Evolutionary conservation across 2,888 invertebrate genomes (phyloP).

Genomic region (Tortricodes alternella): DNA sequence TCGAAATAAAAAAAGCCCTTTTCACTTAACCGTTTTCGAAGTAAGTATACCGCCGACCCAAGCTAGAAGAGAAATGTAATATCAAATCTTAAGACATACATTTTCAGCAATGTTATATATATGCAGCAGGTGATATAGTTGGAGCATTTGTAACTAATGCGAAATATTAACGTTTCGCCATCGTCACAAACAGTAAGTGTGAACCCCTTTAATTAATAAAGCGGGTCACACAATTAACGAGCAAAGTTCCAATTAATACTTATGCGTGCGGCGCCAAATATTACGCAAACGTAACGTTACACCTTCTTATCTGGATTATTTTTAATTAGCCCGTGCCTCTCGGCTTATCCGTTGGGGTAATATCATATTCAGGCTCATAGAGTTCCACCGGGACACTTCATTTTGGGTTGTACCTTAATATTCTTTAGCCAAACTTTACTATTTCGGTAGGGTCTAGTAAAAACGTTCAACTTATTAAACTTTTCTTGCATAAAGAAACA

Average conservation of each 20-base stretch:
- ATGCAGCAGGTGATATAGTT: background rate
- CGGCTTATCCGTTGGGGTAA: background rate
- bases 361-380: conserved; percentile 12
- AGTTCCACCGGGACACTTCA: conserved; percentile 2
- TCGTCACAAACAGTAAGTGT: conserved; percentile 2
- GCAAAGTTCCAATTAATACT: background rate
- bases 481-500: too few relatives aligned
- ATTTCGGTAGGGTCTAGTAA: too few relatives aligned
- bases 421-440: too few relatives aligned
- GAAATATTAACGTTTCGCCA: background rate
- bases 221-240: conserved; percentile 1
- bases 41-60: background rate
- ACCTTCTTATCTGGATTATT: conserved; percentile 6
- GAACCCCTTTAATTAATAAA: conserved; percentile 21
- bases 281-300: background rate
- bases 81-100: background rate
- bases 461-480: too few relatives aligned
- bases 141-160: background rate
- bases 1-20: conserved; percentile 3
- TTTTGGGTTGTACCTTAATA: conserved; percentile 5
- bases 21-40: conserved; percentile 3
- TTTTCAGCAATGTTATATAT: background rate
- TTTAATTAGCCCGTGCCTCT: conserved; percentile 14
- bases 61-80: background rate
- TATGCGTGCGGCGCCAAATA: background rate